phyloP scores from a whole-genome alignment of 53 echinoderm and acorn worm genomes.

The Apostichopus leukothele region DNA sequence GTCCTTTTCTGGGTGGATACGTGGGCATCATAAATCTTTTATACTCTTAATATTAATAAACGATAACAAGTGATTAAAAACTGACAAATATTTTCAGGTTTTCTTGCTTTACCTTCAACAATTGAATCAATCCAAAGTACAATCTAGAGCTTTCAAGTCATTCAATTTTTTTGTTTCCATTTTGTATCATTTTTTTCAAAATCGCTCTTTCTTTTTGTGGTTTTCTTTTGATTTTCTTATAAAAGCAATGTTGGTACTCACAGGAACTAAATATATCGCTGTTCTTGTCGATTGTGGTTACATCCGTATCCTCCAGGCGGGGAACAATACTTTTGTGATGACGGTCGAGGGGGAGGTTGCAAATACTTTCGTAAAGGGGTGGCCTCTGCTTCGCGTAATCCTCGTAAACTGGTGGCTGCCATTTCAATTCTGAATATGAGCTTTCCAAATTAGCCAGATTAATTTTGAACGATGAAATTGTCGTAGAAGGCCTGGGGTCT shows the following conservation, averaged over 20 bases:
- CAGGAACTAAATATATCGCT: constrained; percentile 37
- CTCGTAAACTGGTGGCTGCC: constrained; percentile 38
- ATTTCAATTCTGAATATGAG: constrained; percentile 41
- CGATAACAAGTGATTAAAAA: too few relatives aligned
- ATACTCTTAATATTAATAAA: too few relatives aligned
- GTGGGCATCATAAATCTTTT: too few relatives aligned
- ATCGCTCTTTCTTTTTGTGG: too few relatives aligned
- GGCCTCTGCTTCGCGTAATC: constrained; percentile 25
- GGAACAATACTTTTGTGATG: constrained; percentile 14
- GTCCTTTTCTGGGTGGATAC: too few relatives aligned
- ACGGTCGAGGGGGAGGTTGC: not conserved
- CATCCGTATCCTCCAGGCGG: constrained; percentile 30
- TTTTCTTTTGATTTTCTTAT: too few relatives aligned
- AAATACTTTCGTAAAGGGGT: constrained; percentile 29
- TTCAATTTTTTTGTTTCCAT: too few relatives aligned
- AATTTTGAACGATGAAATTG: constrained; percentile 12
- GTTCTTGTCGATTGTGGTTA: constrained; percentile 45
- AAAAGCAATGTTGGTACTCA: not conserved
- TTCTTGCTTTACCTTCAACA: too few relatives aligned
- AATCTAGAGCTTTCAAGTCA: too few relatives aligned
- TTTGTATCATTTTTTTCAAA: too few relatives aligned
- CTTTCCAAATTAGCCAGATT: constrained; percentile 39
- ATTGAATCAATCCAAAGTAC: too few relatives aligned
- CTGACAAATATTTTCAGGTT: too few relatives aligned
- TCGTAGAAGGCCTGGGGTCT: constrained; percentile 45